A percentile compares a stretch with the other conserved stretches of the same genome.
phyloP scores from a whole-genome alignment of 2,797 vertebrate species.

The Phylloscopus collybita region DNA sequence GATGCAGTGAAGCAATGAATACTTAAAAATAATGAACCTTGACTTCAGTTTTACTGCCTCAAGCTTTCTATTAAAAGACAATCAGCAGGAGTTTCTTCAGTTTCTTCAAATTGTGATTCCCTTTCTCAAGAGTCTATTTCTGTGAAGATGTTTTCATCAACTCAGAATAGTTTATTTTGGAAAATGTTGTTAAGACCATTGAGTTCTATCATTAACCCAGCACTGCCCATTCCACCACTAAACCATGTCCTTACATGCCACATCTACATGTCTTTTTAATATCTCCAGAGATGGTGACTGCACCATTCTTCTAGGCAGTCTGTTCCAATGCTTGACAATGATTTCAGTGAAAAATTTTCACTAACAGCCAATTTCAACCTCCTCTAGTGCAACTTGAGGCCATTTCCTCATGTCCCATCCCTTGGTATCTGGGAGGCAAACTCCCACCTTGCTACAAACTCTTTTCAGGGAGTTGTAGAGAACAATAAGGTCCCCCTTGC shows the following conservation, averaged over 20 bases:
- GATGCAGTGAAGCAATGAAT: background rate
- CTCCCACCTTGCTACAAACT: background rate
- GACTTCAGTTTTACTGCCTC: background rate
- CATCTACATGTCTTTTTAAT: background rate
- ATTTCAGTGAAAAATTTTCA: background rate
- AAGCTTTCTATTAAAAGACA: background rate
- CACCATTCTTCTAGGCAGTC: background rate
- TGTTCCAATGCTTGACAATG: background rate
- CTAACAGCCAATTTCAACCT: background rate
- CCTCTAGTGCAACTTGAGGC: background rate
- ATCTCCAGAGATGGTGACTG: background rate
- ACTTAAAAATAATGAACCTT: background rate
- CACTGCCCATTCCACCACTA: background rate
- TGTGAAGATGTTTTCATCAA: background rate
- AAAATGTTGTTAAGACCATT: background rate
- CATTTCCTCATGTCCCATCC: background rate
- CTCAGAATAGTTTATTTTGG: background rate
- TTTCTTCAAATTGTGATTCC: background rate
- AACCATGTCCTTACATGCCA: background rate
- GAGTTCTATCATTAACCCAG: background rate
- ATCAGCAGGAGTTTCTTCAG: background rate
- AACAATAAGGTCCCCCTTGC: background rate
- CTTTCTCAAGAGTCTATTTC: background rate
- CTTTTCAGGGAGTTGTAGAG: background rate
- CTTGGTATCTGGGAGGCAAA: fast-evolving